Conservation (phyloP, 2,797 vertebrate genomes). For the Catostomus latipinnis region DNA sequence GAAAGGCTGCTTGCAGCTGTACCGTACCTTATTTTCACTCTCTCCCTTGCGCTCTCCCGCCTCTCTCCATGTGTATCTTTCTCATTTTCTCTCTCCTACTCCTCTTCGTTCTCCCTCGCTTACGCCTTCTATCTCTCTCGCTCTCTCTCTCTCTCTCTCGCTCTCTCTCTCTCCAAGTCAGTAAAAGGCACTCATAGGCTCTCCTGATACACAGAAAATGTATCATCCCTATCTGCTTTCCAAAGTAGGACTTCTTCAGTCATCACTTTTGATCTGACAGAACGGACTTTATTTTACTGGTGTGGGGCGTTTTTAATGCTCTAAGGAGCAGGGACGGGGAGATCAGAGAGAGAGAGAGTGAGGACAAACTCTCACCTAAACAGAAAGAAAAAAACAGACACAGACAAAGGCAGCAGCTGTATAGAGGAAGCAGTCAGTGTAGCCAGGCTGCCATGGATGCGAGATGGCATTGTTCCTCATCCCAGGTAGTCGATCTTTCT, state of each 20-base stretch:
- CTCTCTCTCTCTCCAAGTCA: constrained; percentile 68
- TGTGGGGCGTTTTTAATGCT: constrained; percentile 56
- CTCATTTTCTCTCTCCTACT: constrained; percentile 54
- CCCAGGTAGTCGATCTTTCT: constrained; percentile 89
- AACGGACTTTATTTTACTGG: constrained; percentile 86
- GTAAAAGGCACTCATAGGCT: constrained; percentile 84
- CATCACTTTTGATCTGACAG: constrained; percentile 89
- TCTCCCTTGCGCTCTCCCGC: constrained; percentile 36
- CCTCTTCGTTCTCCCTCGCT: constrained; percentile 42
- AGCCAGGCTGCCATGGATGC: constrained; percentile 92
- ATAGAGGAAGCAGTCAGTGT: constrained; percentile 82
- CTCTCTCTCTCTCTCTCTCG: constrained; percentile 63
- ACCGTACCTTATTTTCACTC: constrained; percentile 50
- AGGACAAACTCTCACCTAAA: constrained; percentile 53
- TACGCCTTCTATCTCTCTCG: constrained; percentile 51
- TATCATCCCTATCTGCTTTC: constrained; percentile 84
- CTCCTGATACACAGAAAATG: constrained; percentile 85
- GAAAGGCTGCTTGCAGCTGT: constrained; percentile 70
- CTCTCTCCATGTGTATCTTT: constrained; percentile 41
- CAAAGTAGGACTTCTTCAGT: constrained; percentile 81
- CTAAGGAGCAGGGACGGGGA: constrained; percentile 58
- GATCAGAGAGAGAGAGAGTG: constrained; percentile 51
- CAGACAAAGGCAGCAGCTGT: constrained; percentile 58
- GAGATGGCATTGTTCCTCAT: constrained; percentile 91
- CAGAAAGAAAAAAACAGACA: constrained; percentile 5